Conservation (phyloP, 2,888 invertebrate species). For the Argyresthia goedartella region DNA sequence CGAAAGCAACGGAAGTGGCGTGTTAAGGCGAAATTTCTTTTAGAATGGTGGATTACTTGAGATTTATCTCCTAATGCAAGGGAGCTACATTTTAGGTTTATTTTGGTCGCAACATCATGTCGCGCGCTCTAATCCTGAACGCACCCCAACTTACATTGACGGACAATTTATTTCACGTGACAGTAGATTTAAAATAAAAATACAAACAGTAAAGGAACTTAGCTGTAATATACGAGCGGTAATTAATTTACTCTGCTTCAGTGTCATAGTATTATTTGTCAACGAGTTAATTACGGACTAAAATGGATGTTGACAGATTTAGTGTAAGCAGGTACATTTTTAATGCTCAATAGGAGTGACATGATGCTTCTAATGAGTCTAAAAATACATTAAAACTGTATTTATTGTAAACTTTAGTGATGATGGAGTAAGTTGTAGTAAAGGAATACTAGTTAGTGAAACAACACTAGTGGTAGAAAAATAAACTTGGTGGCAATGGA, state of each 20-base stretch:
- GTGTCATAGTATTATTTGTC: constrained; percentile 59
- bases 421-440: background rate
- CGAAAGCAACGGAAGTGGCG: constrained; percentile 24
- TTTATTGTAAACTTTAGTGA: constrained; percentile 7
- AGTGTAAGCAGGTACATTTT: constrained; percentile 36
- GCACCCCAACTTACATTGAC: constrained; percentile 26
- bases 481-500: constrained; percentile 41
- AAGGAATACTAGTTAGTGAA: constrained; percentile 15
- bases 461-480: constrained; percentile 22
- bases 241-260: constrained; percentile 41
- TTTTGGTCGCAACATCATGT: constrained; percentile 39
- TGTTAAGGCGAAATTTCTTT: constrained; percentile 33
- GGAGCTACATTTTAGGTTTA: constrained; percentile 32
- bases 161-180: constrained; percentile 35
- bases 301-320: constrained; percentile 54
- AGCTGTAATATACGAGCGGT: constrained; percentile 40
- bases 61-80: constrained; percentile 42
- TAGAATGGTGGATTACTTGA: constrained; percentile 39
- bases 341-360: constrained; percentile 37
- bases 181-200: constrained; percentile 41
- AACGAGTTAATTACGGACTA: constrained; percentile 49
- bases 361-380: constrained; percentile 29
- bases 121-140: constrained; percentile 32
- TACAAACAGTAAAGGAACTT: constrained; percentile 25
- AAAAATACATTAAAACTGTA: constrained; percentile 14